phyloP scores from a whole-genome alignment of 1,140 invertebrate species.

The Acromyrmex echinatior region DNA sequence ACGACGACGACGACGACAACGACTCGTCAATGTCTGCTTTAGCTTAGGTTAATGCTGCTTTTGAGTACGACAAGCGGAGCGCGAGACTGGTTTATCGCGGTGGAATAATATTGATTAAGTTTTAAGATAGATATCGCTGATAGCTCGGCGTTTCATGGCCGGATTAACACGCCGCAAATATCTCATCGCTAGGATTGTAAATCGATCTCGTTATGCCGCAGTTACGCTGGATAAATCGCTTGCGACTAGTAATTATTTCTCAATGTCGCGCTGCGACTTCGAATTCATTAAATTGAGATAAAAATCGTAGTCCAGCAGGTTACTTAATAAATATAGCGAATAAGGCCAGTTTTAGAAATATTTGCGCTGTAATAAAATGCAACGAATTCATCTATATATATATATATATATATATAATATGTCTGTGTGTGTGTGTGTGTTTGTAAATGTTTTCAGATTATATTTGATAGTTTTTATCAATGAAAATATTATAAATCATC shows the following conservation, averaged over 20 bases:
- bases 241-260: constrained; percentile 17
- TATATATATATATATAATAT: no score
- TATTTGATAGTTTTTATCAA: background rate
- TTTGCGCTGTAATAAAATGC: background rate
- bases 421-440: background rate
- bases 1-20: constrained; percentile 14
- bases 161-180: constrained; percentile 55
- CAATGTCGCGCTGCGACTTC: background rate
- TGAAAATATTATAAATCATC: background rate
- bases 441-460: constrained; percentile 13
- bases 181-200: constrained; percentile 51
- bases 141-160: constrained; percentile 34
- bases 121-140: constrained; percentile 35
- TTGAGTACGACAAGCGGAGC: constrained; percentile 25
- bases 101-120: constrained; percentile 59
- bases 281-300: constrained; percentile 48
- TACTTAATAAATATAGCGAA: background rate
- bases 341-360: background rate
- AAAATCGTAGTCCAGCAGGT: constrained; percentile 2
- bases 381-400: background rate
- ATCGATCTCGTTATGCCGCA: constrained; percentile 37
- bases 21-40: constrained; percentile 45
- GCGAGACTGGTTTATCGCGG: constrained; percentile 56
- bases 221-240: constrained; percentile 41
- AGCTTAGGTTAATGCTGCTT: constrained; percentile 11